Evolutionary conservation across 2,113 vertebrate genomes (phyloP).

Genomic region (Oxygymnocypris stewartii): DNA sequence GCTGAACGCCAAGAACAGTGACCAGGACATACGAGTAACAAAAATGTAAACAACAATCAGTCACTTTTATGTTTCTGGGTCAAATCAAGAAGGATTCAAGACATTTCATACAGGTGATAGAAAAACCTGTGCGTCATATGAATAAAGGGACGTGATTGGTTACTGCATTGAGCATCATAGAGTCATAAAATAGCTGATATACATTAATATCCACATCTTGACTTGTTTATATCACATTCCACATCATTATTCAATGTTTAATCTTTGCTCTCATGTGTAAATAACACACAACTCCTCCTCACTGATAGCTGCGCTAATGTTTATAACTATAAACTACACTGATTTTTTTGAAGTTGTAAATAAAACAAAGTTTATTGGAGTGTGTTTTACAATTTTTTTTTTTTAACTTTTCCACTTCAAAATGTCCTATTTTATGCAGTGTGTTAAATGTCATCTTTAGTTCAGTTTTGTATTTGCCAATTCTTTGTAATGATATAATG

Average conservation of each 20-base stretch:
- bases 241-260: background rate
- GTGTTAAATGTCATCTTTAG: background rate
- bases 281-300: background rate
- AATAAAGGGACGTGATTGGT: background rate
- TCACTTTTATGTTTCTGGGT: background rate
- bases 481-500: background rate
- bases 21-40: background rate
- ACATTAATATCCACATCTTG: background rate
- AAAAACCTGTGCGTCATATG: background rate
- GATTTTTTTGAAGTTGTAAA: no score
- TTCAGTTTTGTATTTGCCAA: background rate
- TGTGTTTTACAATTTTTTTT: background rate
- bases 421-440: background rate
- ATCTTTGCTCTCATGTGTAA: background rate
- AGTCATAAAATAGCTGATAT: background rate
- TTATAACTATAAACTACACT: no score
- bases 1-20: background rate
- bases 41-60: background rate
- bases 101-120: background rate
- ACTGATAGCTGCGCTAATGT: background rate
- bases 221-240: background rate
- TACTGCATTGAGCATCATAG: background rate
- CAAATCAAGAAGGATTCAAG: background rate
- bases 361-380: no score
- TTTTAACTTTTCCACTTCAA: background rate